Conservation (phyloP, 2,113 vertebrate species). For the Vombatus ursinus region DNA sequence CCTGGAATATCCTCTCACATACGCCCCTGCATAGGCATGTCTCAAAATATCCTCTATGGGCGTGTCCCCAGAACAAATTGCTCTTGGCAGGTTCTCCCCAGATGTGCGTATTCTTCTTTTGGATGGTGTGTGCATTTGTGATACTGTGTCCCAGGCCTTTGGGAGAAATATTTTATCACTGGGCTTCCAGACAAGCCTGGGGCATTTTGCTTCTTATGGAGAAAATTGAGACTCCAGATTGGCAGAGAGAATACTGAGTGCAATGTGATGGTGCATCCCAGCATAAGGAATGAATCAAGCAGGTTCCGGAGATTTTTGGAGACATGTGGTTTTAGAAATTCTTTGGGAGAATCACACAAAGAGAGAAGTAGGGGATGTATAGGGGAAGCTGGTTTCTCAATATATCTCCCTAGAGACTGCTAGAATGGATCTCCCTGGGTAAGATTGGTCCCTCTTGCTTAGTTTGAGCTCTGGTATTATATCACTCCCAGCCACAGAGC, state of each 20-base stretch:
- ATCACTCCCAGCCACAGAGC: no score
- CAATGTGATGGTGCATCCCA: background rate
- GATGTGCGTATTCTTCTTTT: background rate
- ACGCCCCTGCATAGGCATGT: background rate
- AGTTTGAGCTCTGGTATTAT: no score
- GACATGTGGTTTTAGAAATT: background rate
- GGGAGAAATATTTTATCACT: background rate
- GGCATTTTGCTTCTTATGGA: background rate
- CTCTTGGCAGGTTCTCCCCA: background rate
- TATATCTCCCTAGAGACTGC: no score
- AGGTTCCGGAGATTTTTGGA: background rate
- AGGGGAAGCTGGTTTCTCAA: no score
- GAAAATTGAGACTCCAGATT: background rate
- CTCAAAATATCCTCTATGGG: background rate
- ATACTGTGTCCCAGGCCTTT: background rate
- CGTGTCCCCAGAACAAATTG: background rate
- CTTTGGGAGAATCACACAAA: background rate
- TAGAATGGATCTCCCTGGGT: no score
- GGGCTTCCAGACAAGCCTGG: background rate
- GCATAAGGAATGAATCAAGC: background rate
- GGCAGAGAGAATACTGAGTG: background rate
- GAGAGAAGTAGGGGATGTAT: no score
- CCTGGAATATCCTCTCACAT: slow-evolving; percentile 3
- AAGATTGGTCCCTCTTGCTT: no score
- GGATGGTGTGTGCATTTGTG: background rate